These are phyloP conservation scores for Drosophila burlai DNA, from an alignment of 1,140 invertebrate genomes.

Conservation along the genomic window DNA sequence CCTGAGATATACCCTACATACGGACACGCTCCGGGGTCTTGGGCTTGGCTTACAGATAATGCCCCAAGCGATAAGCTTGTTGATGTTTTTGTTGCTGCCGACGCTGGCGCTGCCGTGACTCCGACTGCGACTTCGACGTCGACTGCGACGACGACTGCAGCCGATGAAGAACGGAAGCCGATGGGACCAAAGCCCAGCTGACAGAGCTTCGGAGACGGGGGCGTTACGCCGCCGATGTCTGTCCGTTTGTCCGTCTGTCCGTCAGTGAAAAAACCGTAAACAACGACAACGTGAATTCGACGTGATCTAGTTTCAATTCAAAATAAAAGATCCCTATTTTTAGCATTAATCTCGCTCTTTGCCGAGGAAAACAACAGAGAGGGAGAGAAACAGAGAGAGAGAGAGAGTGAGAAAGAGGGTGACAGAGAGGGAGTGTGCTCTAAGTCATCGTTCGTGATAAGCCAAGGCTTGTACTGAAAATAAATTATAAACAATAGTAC, in stretches of 20 bases:
- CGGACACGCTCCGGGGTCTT: slow-evolving; percentile 43
- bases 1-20: slow-evolving; percentile 37
- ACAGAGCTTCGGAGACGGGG: slow-evolving; percentile 28
- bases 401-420: not conserved
- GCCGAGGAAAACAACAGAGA: slow-evolving; percentile 36
- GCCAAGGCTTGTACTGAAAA: slow-evolving; percentile 36
- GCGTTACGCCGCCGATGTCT: slow-evolving; percentile 40
- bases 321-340: slow-evolving; percentile 75
- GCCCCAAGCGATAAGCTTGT: slow-evolving; percentile 64
- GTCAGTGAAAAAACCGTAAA: slow-evolving; percentile 68
- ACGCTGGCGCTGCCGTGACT: slow-evolving; percentile 41
- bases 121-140: slow-evolving; percentile 4
- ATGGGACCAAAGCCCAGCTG: slow-evolving; percentile 35
- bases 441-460: slow-evolving; percentile 42
- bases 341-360: slow-evolving; percentile 58
- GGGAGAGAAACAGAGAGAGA: not conserved
- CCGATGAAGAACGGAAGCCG: slow-evolving; percentile 75
- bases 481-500: slow-evolving; percentile 11
- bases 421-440: slow-evolving; percentile 1
- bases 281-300: slow-evolving; percentile 75
- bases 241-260: slow-evolving; percentile 17
- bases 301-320: slow-evolving; percentile 79
- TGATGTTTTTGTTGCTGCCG: slow-evolving; percentile 73
- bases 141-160: slow-evolving; percentile 21
- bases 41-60: slow-evolving; percentile 48